A percentile compares a stretch with the other conserved stretches of the same genome.
Conservation (phyloP, 2,888 invertebrate genomes). For the Entomobrya multifasciata region DNA sequence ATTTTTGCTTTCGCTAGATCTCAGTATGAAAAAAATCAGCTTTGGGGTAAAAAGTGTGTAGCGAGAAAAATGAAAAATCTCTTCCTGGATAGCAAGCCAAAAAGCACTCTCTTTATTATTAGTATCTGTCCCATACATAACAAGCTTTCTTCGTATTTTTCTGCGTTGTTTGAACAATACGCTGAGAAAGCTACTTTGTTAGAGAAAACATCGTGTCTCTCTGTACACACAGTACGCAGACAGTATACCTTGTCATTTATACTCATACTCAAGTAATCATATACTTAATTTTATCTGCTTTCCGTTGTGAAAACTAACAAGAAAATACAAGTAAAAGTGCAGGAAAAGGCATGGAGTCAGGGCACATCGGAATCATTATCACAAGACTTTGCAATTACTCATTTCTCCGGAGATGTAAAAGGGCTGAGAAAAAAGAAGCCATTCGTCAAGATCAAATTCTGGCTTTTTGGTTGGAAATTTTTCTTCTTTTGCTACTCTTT, state of each 20-base stretch:
- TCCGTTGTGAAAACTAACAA: conserved; percentile 34
- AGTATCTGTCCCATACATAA: conserved; percentile 65
- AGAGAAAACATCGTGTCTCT: conserved; percentile 11
- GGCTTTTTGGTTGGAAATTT: conserved; percentile 60
- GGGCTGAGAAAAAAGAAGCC: conserved; percentile 75
- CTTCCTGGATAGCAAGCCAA: conserved; percentile 49
- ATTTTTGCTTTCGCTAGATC: neutral
- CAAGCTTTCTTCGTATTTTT: conserved; percentile 30
- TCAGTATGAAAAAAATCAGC: conserved; percentile 8
- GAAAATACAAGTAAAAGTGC: conserved; percentile 16
- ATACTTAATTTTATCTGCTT: conserved; percentile 33
- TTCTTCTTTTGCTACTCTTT: conserved; percentile 24
- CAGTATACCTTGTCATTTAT: too few relatives aligned
- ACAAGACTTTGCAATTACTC: conserved; percentile 77
- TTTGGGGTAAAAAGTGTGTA: conserved; percentile 49
- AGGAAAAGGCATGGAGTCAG: conserved; percentile 47
- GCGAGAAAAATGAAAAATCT: conserved; percentile 65
- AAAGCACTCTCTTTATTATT: conserved; percentile 41
- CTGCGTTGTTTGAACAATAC: neutral
- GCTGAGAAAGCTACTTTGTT: conserved; percentile 36
- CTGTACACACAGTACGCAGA: too few relatives aligned
- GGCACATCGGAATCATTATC: conserved; percentile 77
- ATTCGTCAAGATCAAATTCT: conserved; percentile 79
- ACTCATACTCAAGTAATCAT: too few relatives aligned
- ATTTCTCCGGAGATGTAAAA: conserved; percentile 71